phyloP scores from a whole-genome alignment of 2,797 vertebrate genomes.

The Tympanoctomys barrerae region DNA sequence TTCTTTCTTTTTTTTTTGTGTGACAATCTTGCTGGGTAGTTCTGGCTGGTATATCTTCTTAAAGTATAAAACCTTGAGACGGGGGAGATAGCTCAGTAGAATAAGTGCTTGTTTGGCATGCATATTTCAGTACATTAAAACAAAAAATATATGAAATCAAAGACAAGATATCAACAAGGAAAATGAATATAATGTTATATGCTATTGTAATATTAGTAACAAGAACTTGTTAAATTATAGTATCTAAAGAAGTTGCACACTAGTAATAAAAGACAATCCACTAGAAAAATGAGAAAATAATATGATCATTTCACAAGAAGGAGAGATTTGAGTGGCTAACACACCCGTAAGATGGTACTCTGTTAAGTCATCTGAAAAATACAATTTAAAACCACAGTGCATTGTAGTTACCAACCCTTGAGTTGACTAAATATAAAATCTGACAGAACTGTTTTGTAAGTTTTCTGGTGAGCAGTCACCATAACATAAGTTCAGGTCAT shows the following conservation, averaged over 20 bases:
- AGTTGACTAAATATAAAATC: not conserved
- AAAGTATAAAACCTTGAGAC: not conserved
- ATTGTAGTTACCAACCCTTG: not conserved
- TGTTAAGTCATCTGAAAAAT: conserved; percentile 33
- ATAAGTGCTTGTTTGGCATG: not conserved
- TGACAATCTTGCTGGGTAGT: not conserved
- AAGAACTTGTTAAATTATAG: not conserved
- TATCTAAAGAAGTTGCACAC: not conserved
- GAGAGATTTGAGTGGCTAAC: not conserved
- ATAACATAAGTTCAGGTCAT: no score
- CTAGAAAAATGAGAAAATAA: conserved; percentile 6
- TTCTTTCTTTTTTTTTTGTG: not conserved
- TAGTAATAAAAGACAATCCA: not conserved
- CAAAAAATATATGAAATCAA: not conserved
- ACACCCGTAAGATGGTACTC: not conserved
- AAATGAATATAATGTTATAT: not conserved
- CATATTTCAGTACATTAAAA: conserved; percentile 17
- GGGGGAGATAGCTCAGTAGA: no score
- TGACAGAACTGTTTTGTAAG: not conserved
- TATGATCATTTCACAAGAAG: not conserved
- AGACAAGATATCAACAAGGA: not conserved
- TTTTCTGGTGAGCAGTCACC: not conserved
- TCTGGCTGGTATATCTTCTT: not conserved
- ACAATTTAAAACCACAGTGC: not conserved
- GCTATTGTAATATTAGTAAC: not conserved